Evolutionary conservation across 2,797 vertebrate species (phyloP).

Genomic region (Lepus oiostolus): DNA sequence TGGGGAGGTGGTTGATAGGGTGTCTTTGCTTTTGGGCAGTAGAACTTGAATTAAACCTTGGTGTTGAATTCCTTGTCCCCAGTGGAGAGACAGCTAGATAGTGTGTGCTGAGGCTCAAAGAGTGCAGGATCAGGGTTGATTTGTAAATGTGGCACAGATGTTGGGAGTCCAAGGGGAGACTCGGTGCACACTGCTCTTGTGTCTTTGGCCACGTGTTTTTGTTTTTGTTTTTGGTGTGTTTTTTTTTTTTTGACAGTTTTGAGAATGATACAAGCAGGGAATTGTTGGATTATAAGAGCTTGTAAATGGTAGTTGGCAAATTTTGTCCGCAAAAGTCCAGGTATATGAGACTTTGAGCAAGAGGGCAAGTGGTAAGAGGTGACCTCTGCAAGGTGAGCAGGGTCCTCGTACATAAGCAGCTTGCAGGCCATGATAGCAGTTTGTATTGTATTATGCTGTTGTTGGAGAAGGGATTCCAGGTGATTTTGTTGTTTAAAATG

Average conservation of each 20-base stretch:
- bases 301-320: neutral
- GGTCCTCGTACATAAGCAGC: neutral
- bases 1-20: neutral
- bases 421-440: neutral
- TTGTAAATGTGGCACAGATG: constrained; percentile 16
- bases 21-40: constrained; percentile 38
- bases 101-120: neutral
- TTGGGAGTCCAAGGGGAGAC: neutral
- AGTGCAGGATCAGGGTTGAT: neutral
- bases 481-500: neutral
- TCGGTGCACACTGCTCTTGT: neutral
- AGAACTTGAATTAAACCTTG: constrained; percentile 38
- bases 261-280: neutral
- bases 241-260: neutral
- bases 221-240: no score
- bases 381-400: neutral
- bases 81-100: neutral
- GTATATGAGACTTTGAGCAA: constrained; percentile 32
- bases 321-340: neutral
- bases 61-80: constrained; percentile 16
- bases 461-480: neutral
- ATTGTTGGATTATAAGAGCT: constrained; percentile 11
- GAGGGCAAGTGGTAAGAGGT: constrained; percentile 12
- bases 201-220: neutral
- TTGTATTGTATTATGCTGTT: constrained; percentile 15